Evolutionary conservation across 1,140 invertebrate genomes (phyloP).

Genomic region (Amyelois transitella): DNA sequence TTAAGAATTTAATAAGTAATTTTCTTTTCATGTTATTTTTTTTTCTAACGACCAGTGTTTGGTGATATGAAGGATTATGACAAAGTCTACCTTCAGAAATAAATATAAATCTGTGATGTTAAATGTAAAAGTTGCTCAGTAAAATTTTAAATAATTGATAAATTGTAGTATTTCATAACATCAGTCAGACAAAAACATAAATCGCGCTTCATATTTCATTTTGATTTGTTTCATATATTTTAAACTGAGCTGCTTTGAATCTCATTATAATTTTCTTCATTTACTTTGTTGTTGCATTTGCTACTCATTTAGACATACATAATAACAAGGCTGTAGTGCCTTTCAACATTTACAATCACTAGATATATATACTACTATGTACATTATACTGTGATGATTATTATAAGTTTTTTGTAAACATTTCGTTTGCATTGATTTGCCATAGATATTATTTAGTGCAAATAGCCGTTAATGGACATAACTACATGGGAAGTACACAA

Average conservation of each 20-base stretch:
- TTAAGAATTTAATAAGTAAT: conserved; percentile 25
- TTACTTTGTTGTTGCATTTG: not conserved
- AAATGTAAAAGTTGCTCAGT: conserved; percentile 60
- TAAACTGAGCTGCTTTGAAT: not conserved
- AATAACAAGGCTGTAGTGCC: not conserved
- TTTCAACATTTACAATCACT: not conserved
- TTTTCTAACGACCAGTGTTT: conserved; percentile 4
- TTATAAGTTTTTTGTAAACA: conserved; percentile 18
- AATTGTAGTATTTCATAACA: not conserved
- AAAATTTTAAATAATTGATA: conserved; percentile 57
- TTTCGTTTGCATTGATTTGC: conserved; percentile 16
- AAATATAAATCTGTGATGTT: conserved; percentile 49
- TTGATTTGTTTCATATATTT: not conserved
- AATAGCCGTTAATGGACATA: conserved; percentile 1
- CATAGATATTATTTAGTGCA: conserved; percentile 21
- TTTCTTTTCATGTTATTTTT: conserved; percentile 20
- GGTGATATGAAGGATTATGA: conserved; percentile 6
- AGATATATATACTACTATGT: not conserved
- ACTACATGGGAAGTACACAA: too few relatives aligned
- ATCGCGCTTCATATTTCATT: not conserved
- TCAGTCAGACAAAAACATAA: not conserved
- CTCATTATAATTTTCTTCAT: not conserved
- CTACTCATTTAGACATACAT: not conserved
- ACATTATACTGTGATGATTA: conserved; percentile 37
- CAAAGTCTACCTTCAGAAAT: not conserved